Conservation (phyloP, 2,113 vertebrate species). For the Pterocles orientalis region DNA sequence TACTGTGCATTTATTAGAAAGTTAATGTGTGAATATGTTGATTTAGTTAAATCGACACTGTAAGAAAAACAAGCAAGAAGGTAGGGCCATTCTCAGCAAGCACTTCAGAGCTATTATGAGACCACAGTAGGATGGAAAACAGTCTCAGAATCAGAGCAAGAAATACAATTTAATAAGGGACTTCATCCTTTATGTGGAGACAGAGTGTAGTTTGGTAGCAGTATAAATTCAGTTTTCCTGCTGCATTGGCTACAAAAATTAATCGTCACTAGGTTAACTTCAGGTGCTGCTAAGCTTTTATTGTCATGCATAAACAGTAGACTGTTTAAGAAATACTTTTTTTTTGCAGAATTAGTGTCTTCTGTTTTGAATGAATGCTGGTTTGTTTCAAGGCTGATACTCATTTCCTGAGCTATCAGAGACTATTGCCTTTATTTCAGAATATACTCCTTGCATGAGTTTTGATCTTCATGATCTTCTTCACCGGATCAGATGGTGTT, state of each 20-base stretch:
- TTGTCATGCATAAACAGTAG: not conserved
- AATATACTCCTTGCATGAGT: not conserved
- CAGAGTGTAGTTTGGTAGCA: not conserved
- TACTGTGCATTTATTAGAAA: not conserved
- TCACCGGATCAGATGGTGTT: not conserved
- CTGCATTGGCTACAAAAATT: not conserved
- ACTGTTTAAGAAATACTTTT: not conserved
- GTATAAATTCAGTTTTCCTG: not conserved
- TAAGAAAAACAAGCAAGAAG: not conserved
- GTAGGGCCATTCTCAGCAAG: not conserved
- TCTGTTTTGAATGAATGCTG: not conserved
- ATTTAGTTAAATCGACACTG: not conserved
- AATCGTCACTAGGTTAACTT: not conserved
- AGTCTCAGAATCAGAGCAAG: not conserved
- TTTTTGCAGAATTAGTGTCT: not conserved
- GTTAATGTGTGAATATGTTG: not conserved
- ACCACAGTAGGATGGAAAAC: not conserved
- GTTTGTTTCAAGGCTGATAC: not conserved
- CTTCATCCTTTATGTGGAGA: not conserved
- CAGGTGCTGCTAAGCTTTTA: not conserved
- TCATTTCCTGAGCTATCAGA: not conserved
- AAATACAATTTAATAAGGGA: not conserved
- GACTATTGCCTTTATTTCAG: not conserved
- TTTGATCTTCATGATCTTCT: not conserved
- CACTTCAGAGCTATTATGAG: not conserved